These are phyloP conservation scores for Chelon labrosus DNA, from an alignment of 2,797 vertebrate species.

Conservation along the genomic window DNA sequence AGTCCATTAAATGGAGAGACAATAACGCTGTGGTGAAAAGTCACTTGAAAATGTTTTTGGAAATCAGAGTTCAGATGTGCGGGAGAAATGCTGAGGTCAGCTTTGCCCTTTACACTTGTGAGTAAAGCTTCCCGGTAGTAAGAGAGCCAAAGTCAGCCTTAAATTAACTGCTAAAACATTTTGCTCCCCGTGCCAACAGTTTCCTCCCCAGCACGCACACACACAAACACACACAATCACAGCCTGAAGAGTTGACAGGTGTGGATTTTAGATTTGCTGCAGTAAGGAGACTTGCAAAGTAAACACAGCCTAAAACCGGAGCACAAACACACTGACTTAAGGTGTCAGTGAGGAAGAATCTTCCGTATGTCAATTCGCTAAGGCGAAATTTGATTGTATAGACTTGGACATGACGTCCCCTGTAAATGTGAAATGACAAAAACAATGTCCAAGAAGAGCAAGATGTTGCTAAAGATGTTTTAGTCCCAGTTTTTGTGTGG, in stretches of 20 bases:
- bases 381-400: not conserved
- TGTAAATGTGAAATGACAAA: constrained; percentile 8
- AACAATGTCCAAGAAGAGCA: constrained; percentile 5
- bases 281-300: constrained; percentile 40
- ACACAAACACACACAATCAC: not conserved
- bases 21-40: constrained; percentile 41
- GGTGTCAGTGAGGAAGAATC: constrained; percentile 22
- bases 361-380: constrained; percentile 11
- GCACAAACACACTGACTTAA: constrained; percentile 37
- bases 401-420: not conserved
- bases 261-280: constrained; percentile 42
- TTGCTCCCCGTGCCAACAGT: constrained; percentile 17
- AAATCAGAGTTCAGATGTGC: constrained; percentile 41
- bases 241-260: constrained; percentile 44
- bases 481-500: constrained; percentile 26
- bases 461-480: constrained; percentile 13
- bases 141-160: constrained; percentile 46
- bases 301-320: constrained; percentile 37
- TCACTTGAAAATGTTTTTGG: constrained; percentile 35
- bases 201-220: constrained; percentile 20
- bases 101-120: constrained; percentile 39
- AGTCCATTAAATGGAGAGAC: constrained; percentile 41
- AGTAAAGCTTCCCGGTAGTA: constrained; percentile 24
- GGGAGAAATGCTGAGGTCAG: constrained; percentile 57
- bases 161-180: constrained; percentile 50